Base-by-base conservation (phyloP, 1,140 invertebrate genomes). In the Ceratosolen solmsi region DNA sequence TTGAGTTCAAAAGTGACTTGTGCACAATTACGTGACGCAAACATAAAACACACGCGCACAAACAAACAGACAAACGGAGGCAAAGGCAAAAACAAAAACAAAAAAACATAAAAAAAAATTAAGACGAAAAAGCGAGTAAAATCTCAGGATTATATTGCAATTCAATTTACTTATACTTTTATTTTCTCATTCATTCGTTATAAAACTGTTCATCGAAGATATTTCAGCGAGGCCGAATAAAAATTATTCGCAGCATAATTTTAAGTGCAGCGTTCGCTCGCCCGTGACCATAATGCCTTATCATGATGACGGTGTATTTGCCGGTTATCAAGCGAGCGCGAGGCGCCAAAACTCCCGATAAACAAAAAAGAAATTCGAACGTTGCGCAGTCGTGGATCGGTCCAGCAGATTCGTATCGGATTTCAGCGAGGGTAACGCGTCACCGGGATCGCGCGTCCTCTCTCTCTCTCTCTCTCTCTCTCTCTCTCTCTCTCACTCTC, bases 361-460 rank as follows among this genome's bases (percentile, higher is more conserved):
- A 60, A 75, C 5, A 2, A 22, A 22, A 36, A 58, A 9, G 20
- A 20, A 74, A n/a, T n/a, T 36, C 65, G 38, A 41, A 41, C 20
- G 36, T 36, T 38, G 38, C 68, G 70, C 49, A 41, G 0, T 41
- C 13, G 20, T 13, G 20, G n/a, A 36, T 76, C 74, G 13, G 30
- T 15, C 25, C 20, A 25, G 41, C 72, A 76, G 63, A 76, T 76
- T 60, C 46, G 0, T 70, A 82, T 76, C 74, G 22, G 63, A 49
- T 76, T 68, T 54, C 56, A 56, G 58, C 33, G 20, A 41, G 15
- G 41, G 41, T 13, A 46, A 46, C 41, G 41, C 5, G 5, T 3
- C 20, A n/a, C n/a, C n/a, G n/a, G n/a, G n/a, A n/a, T 46, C 13
- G 5, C 41, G 5, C 41, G 5, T 46, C 13, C 41, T 13, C 13